Conservation (phyloP, 30 jellyfish, hydroid and myxozoan species). For the Turritopsis rubra region DNA sequence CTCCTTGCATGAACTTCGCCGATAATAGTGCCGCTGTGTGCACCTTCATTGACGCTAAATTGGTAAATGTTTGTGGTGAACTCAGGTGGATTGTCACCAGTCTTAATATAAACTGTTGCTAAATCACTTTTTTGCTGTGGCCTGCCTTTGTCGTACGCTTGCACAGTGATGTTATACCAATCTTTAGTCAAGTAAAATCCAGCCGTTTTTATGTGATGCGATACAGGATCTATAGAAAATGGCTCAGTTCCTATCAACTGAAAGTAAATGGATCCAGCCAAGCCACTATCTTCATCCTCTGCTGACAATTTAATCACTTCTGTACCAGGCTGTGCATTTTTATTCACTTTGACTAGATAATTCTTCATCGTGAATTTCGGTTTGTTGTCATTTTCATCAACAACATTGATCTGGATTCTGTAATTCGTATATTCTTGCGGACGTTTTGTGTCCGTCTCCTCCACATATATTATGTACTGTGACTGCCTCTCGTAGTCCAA, state of each 20-base stretch:
- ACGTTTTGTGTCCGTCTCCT: conserved; percentile 49
- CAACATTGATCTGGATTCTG: conserved; percentile 48
- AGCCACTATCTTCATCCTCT: conserved; percentile 81
- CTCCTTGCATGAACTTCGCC: conserved; percentile 77
- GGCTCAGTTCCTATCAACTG: conserved; percentile 65
- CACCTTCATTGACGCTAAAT: conserved; percentile 72
- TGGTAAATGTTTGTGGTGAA: conserved; percentile 56
- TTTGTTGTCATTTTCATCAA: conserved; percentile 75
- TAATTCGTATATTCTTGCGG: conserved; percentile 50
- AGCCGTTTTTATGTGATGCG: conserved; percentile 64
- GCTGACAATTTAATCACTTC: conserved; percentile 64
- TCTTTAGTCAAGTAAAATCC: conserved; percentile 37
- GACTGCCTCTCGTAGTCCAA: conserved; percentile 64
- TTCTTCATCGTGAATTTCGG: conserved; percentile 75
- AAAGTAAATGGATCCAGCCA: conserved; percentile 73
- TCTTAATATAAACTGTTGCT: conserved; percentile 35
- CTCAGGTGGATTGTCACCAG: conserved; percentile 87
- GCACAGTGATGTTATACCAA: conserved; percentile 66
- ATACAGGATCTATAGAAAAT: conserved; percentile 80
- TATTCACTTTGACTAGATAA: conserved; percentile 61
- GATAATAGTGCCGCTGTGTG: conserved; percentile 48
- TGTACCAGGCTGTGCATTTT: conserved; percentile 93
- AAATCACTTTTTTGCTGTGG: conserved; percentile 63
- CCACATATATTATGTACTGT: conserved; percentile 53
- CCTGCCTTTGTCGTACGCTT: conserved; percentile 75